phyloP scores from a whole-genome alignment of 2,888 invertebrate genomes.

The Drosophila lacicola region DNA sequence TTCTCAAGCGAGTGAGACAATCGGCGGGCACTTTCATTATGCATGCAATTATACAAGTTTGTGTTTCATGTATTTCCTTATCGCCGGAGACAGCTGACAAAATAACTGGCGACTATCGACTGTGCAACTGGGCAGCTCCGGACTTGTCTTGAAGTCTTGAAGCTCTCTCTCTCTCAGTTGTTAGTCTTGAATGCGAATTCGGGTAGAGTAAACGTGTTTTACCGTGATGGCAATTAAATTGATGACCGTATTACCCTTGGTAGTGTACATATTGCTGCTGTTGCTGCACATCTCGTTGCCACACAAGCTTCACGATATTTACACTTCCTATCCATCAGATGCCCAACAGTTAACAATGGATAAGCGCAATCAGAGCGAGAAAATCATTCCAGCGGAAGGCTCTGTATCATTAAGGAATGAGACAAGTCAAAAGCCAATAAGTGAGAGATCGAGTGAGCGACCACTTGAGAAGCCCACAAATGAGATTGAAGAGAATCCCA shows the following conservation, averaged over 20 bases:
- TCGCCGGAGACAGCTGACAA: constrained; percentile 41
- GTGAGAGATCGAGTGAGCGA: not conserved
- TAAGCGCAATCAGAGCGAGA: not conserved
- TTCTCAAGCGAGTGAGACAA: constrained; percentile 18
- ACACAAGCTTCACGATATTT: constrained; percentile 23
- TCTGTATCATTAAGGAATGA: not conserved
- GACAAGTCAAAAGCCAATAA: too few species aligned
- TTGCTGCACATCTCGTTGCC: constrained; percentile 28
- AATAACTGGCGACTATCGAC: constrained; percentile 17
- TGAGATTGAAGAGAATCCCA: not conserved
- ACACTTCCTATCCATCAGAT: constrained; percentile 28
- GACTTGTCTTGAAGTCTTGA: not conserved
- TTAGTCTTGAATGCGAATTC: constrained; percentile 55
- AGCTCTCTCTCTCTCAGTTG: constrained; percentile 4
- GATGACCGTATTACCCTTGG: constrained; percentile 18
- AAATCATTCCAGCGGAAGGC: not conserved
- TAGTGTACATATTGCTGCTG: constrained; percentile 19
- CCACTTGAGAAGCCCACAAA: not conserved
- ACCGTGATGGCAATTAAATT: constrained; percentile 35
- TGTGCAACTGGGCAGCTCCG: constrained; percentile 3
- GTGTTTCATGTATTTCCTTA: constrained; percentile 57
- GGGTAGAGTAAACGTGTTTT: constrained; percentile 65
- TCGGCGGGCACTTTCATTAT: constrained; percentile 35
- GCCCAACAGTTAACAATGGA: not conserved
- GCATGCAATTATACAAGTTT: constrained; percentile 59